Evolutionary conservation across 2,888 invertebrate species (phyloP).

Genomic region (Sphaeridia pumilis): DNA sequence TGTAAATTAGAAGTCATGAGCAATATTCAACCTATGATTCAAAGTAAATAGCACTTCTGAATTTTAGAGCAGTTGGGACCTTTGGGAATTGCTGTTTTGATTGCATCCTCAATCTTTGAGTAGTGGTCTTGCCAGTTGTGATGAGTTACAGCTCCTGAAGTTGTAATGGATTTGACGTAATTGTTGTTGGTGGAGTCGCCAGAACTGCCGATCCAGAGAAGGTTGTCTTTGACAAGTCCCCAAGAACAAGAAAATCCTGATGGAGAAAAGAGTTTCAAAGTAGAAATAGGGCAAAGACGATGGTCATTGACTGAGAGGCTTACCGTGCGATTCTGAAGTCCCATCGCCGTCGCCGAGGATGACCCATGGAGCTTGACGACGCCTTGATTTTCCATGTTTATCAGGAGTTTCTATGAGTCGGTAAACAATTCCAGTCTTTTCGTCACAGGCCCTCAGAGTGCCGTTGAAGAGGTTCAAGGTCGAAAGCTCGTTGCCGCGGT

Average conservation of each 20-base stretch:
- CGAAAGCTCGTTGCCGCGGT: slow-evolving; percentile 91
- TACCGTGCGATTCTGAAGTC: slow-evolving; percentile 48
- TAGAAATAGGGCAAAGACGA: too few species aligned
- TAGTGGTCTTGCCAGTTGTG: slow-evolving; percentile 48
- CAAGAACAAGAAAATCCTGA: slow-evolving; percentile 89
- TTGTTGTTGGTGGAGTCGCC: slow-evolving; percentile 43
- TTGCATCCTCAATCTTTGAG: slow-evolving; percentile 56
- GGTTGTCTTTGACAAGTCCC: slow-evolving; percentile 82
- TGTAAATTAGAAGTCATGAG: too few species aligned
- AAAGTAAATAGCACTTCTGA: too few species aligned
- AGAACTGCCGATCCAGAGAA: slow-evolving; percentile 83
- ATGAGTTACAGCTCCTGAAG: slow-evolving; percentile 61
- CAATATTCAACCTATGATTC: too few species aligned
- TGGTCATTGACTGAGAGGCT: too few species aligned
- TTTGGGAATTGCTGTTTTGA: too few species aligned
- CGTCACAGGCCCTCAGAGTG: slow-evolving; percentile 77
- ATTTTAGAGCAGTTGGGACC: too few species aligned
- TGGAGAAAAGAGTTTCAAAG: slow-evolving; percentile 8
- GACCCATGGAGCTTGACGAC: slow-evolving; percentile 43
- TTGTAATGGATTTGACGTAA: slow-evolving; percentile 56
- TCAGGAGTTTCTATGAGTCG: slow-evolving; percentile 51
- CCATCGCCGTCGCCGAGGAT: slow-evolving; percentile 87
- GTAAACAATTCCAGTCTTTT: slow-evolving; percentile 83
- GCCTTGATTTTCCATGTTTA: slow-evolving; percentile 1
- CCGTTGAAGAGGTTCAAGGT: slow-evolving; percentile 90